phyloP scores from a whole-genome alignment of 1,140 invertebrate genomes.

The Mercenaria mercenaria region DNA sequence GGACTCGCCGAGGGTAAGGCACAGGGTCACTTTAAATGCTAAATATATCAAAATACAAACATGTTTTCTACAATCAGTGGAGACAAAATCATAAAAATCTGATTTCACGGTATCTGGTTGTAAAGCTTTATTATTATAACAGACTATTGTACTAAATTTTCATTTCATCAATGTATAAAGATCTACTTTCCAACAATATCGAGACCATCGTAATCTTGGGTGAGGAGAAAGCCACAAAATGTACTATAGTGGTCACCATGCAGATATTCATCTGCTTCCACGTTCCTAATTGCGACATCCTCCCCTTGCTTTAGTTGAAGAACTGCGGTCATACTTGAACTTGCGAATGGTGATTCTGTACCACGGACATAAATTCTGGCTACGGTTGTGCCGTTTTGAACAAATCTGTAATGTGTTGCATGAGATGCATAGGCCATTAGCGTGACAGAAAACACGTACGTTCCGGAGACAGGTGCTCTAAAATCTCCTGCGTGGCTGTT shows the following conservation, averaged over 20 bases:
- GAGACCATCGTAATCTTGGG: neutral
- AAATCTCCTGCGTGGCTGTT: neutral
- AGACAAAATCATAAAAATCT: too few species aligned
- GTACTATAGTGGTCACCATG: neutral
- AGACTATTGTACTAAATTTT: too few species aligned
- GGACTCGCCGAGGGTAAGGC: too few species aligned
- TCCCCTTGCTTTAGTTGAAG: neutral
- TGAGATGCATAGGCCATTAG: neutral
- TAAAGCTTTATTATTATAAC: too few species aligned
- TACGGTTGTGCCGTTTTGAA: neutral
- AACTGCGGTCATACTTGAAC: neutral
- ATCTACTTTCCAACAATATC: neutral
- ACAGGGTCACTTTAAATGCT: too few species aligned
- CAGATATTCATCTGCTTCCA: neutral
- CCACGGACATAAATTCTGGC: neutral
- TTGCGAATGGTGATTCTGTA: neutral
- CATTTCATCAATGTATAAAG: too few species aligned
- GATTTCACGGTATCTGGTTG: too few species aligned
- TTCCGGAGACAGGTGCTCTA: constrained; percentile 7
- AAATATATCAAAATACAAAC: too few species aligned
- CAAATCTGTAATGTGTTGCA: neutral
- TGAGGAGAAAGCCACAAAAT: constrained; percentile 10
- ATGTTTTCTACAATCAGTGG: too few species aligned
- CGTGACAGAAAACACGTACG: constrained; percentile 17
- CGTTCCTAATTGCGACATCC: neutral